Evolutionary conservation across 2,888 invertebrate genomes (phyloP), one percentile per base, ranked within the genome.

Genomic region (Amphipyra berbera): DNA sequence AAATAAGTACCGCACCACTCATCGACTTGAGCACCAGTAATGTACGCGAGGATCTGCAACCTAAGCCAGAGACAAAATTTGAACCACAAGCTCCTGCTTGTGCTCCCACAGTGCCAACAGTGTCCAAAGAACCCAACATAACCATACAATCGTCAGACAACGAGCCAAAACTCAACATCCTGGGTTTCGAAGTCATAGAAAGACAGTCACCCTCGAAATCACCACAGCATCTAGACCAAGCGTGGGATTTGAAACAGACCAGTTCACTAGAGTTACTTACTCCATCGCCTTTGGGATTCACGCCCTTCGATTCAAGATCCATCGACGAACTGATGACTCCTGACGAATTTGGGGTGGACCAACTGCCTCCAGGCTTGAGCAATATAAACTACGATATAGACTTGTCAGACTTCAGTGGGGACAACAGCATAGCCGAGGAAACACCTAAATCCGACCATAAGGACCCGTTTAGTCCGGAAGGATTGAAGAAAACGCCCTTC

Each of bases 351-450:
- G 92, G 87, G 0, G 77, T 88, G 0, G 95, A 95, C 7, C 95
- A 96, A 61, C 89, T 96, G 38, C 93, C 95, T 0, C 95, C 96
- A 12, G 96, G 96, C 0, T 86, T 97, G 30, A 96, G 96, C 27
- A 96, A 96, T 79, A 96, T 97, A 12, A 97, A 97, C 85, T 97
- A 97, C 73, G 97, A 97, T 76, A 97, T 97, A 59, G 97, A 97
- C 86, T 91, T 97, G 61, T 97, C 97, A 3, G 97, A 97, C 87
- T 91, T 96, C 42, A 97, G 97, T 78, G 96, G 95, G 0, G 97
- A 97, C 8, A 97, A 97, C 81, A 97, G 97, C 73, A 91, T 96
- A 27, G 96, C 96, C 0, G 97, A 97, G 7, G 94, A 94, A 35
- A 79, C 83, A 0, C 90, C 91, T 10, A 95, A 85, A 63, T 74